Evolutionary conservation across 2,797 vertebrate species (phyloP).

Genomic region (Heliangelus exortis): DNA sequence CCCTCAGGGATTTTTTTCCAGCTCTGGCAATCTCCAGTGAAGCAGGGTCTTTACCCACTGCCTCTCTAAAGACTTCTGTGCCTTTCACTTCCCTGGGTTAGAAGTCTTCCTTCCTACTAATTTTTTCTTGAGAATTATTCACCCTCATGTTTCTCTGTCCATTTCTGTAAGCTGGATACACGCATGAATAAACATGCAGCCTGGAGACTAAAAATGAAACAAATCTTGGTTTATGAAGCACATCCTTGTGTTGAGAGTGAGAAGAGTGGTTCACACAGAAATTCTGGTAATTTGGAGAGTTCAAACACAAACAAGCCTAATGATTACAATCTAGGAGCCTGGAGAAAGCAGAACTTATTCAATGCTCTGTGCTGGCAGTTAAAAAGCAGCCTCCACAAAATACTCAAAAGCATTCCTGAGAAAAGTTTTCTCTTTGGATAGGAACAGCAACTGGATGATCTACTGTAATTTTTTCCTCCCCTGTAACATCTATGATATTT

Average conservation of each 20-base stretch:
- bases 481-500: not conserved
- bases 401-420: not conserved
- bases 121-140: not conserved
- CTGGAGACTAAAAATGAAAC: not conserved
- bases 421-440: not conserved
- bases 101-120: not conserved
- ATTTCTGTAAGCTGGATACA: not conserved
- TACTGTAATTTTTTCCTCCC: not conserved
- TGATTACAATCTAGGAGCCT: rapidly evolving
- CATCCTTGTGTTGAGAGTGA: not conserved
- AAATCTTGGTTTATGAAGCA: not conserved
- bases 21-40: not conserved
- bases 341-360: not conserved
- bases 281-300: not conserved
- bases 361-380: not conserved
- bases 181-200: not conserved
- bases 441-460: not conserved
- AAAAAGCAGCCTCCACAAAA: not conserved
- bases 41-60: not conserved
- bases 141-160: rapidly evolving
- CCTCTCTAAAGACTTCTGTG: not conserved
- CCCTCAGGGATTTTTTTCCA: not conserved
- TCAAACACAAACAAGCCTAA: not conserved
- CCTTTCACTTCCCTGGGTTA: rapidly evolving
- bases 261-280: not conserved